phyloP scores from a whole-genome alignment of 2,113 vertebrate genomes.

The Eleginops maclovinus region DNA sequence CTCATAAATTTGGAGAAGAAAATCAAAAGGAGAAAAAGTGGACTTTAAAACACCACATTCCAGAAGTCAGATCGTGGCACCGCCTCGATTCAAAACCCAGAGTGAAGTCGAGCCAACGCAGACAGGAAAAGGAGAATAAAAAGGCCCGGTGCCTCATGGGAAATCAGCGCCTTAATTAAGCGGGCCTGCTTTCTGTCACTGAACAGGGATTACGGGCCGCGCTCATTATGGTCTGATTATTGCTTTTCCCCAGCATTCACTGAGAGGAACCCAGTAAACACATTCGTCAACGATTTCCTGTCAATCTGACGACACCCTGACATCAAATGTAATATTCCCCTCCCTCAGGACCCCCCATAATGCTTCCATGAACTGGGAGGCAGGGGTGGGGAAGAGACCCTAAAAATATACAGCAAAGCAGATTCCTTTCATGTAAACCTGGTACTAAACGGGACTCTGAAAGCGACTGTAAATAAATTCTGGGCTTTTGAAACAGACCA shows the following conservation, averaged over 20 bases:
- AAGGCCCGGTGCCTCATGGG: conserved; percentile 71
- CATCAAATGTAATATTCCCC: conserved; percentile 55
- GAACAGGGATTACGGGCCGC: conserved; percentile 67
- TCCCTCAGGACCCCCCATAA: background rate
- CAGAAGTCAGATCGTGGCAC: conserved; percentile 39
- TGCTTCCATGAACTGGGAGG: conserved; percentile 19
- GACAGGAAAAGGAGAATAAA: conserved; percentile 32
- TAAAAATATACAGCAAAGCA: too few relatives aligned
- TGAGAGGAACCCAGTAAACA: conserved; percentile 71
- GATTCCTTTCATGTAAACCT: too few relatives aligned
- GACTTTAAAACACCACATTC: too few relatives aligned
- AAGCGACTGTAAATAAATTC: background rate
- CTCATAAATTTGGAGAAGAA: too few relatives aligned
- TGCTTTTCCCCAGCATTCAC: conserved; percentile 74
- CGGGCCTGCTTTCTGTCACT: conserved; percentile 76
- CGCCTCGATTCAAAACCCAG: conserved; percentile 35
- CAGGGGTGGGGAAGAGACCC: too few relatives aligned
- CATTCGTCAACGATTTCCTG: conserved; percentile 72
- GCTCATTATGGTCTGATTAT: conserved; percentile 78
- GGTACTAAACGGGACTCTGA: background rate
- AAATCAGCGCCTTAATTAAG: conserved; percentile 82
- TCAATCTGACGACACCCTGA: conserved; percentile 58
- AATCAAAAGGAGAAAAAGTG: too few relatives aligned
- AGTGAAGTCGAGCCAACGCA: conserved; percentile 61
- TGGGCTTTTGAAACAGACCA: conserved; percentile 12